Percentiles rank a stretch among this genome's conserved stretches.
phyloP scores from a whole-genome alignment of 2,113 vertebrate species.

The Daboia siamensis region DNA sequence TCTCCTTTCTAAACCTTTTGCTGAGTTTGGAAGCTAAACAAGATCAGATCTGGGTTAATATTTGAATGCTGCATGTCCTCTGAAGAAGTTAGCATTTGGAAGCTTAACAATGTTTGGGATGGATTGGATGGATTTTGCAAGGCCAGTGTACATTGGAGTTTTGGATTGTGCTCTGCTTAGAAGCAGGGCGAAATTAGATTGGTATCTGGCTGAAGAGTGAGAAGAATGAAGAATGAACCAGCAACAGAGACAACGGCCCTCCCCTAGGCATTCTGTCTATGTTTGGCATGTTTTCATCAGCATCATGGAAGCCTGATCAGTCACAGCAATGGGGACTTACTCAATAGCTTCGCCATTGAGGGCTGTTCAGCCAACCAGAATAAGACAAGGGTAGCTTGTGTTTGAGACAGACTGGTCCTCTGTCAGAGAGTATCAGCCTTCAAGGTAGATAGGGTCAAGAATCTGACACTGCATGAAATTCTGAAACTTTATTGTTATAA shows the following conservation, averaged over 20 bases:
- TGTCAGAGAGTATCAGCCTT: not conserved
- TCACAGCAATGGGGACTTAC: not conserved
- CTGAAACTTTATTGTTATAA: not conserved
- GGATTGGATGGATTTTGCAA: not conserved
- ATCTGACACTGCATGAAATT: not conserved
- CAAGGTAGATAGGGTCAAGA: not conserved
- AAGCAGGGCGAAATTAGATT: not conserved
- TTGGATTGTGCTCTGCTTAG: not conserved
- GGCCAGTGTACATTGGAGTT: not conserved
- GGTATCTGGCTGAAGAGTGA: not conserved
- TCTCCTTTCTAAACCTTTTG: not conserved
- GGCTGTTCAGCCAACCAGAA: not conserved
- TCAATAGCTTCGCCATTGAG: not conserved
- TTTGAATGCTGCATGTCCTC: not conserved
- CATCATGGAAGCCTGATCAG: not conserved
- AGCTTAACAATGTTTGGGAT: not conserved
- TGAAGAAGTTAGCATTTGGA: not conserved
- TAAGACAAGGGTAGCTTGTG: not conserved
- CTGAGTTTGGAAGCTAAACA: not conserved
- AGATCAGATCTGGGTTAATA: not conserved
- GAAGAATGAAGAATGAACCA: not conserved
- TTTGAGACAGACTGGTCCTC: not conserved
- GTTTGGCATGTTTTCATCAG: not conserved
- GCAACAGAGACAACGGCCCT: not conserved
- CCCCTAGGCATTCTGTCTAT: not conserved